Evolutionary conservation across 2,113 vertebrate species (phyloP).

Genomic region (Phyllostomus hastatus): DNA sequence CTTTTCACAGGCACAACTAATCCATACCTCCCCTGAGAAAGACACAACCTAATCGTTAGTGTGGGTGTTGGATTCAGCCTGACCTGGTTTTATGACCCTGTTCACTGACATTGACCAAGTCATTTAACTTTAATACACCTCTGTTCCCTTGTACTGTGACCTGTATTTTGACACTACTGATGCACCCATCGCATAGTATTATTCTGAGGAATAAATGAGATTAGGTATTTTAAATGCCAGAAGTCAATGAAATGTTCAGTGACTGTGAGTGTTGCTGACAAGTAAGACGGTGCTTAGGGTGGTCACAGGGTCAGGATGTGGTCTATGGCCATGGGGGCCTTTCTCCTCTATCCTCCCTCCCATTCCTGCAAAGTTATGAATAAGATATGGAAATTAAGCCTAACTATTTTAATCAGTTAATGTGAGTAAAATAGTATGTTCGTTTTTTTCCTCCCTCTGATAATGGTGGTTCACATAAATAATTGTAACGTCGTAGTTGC

Average conservation of each 20-base stretch:
- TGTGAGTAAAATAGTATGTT: not conserved
- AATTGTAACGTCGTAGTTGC: not conserved
- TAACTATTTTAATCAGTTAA: constrained; percentile 1
- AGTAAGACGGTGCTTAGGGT: not conserved
- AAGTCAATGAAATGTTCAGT: not conserved
- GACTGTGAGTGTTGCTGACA: not conserved
- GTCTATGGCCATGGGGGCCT: not conserved
- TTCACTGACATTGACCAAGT: not conserved
- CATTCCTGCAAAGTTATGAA: not conserved
- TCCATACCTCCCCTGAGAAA: not conserved
- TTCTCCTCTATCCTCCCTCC: not conserved
- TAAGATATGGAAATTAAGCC: constrained; percentile 7
- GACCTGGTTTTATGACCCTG: not conserved
- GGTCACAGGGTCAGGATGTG: not conserved
- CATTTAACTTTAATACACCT: not conserved
- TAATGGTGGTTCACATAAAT: not conserved
- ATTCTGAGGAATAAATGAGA: constrained; percentile 14
- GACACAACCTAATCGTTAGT: not conserved
- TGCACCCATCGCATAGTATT: not conserved
- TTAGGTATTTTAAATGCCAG: not conserved
- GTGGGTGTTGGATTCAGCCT: not conserved
- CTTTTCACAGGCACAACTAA: not conserved
- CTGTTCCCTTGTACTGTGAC: not conserved
- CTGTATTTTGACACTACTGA: not conserved
- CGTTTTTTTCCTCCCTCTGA: not conserved